These are phyloP conservation scores for Lagenorhynchus albirostris DNA, from an alignment of 2,113 vertebrate genomes.

Conservation along the genomic window DNA sequence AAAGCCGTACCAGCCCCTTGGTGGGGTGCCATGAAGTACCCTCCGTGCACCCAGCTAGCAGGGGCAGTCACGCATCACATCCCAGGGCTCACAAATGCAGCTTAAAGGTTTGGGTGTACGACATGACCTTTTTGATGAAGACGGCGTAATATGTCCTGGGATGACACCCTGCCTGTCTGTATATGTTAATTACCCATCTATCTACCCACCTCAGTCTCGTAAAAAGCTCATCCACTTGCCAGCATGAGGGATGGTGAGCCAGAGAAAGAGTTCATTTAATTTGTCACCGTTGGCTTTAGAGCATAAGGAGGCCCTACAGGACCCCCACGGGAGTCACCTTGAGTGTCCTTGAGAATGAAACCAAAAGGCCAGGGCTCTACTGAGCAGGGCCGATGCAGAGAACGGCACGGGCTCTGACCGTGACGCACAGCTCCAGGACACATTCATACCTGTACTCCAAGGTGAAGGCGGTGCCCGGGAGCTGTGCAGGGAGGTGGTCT, in stretches of 20 bases:
- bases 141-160: neutral
- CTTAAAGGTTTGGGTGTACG: neutral
- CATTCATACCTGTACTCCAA: accelerated
- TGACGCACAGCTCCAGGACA: neutral
- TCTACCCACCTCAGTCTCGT: accelerated
- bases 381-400: accelerated
- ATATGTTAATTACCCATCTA: neutral
- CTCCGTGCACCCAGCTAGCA: accelerated
- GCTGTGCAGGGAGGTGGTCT: neutral
- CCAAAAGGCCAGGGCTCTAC: neutral
- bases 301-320: neutral
- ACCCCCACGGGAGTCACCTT: neutral
- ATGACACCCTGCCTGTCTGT: neutral
- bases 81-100: neutral
- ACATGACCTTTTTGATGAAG: neutral
- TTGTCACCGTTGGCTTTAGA: neutral
- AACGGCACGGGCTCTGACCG: neutral
- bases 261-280: neutral
- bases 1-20: neutral
- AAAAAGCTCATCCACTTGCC: neutral
- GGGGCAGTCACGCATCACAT: too few species aligned
- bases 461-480: accelerated
- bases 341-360: neutral
- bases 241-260: accelerated
- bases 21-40: neutral